phyloP scores from a whole-genome alignment of 1,140 invertebrate species.

The Drosophila sulfurigaster region DNA sequence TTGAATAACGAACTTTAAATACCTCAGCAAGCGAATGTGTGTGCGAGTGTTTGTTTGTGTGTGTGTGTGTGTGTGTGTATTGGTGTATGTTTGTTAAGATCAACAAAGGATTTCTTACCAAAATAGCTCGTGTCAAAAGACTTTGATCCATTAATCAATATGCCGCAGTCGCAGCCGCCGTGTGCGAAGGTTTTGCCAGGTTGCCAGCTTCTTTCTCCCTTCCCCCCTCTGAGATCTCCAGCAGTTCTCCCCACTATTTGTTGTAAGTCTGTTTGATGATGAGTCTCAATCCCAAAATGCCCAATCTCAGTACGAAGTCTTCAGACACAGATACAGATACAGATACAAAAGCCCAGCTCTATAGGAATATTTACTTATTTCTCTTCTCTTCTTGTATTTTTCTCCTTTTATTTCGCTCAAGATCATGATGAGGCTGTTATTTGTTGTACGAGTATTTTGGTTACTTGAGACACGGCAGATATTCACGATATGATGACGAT shows the following conservation, averaged over 20 bases:
- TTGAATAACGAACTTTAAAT: slow-evolving; percentile 74
- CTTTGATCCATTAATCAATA: slow-evolving; percentile 85
- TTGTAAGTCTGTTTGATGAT: slow-evolving; percentile 56
- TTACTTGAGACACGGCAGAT: slow-evolving; percentile 26
- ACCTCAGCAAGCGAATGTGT: slow-evolving; percentile 8
- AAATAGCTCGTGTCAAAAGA: slow-evolving; percentile 85
- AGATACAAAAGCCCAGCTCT: slow-evolving; percentile 40
- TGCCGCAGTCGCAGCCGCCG: slow-evolving; percentile 68
- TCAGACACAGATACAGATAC: slow-evolving; percentile 35
- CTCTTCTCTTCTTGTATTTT: slow-evolving; percentile 39
- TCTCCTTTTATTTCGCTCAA: slow-evolving; percentile 57
- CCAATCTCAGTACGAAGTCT: slow-evolving; percentile 20
- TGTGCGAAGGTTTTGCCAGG: slow-evolving; percentile 69
- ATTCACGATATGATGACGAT: slow-evolving; percentile 26
- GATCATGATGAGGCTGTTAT: slow-evolving; percentile 81
- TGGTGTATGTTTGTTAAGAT: slow-evolving; percentile 76
- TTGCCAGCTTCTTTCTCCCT: slow-evolving; percentile 4
- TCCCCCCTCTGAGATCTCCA: not conserved
- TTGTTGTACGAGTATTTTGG: slow-evolving; percentile 56
- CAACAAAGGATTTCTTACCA: slow-evolving; percentile 84
- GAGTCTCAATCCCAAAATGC: slow-evolving; percentile 30
- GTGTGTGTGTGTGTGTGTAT: slow-evolving; percentile 35
- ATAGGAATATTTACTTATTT: slow-evolving; percentile 39
- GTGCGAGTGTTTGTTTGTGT: not conserved
- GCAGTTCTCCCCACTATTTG: slow-evolving; percentile 8